Percentiles rank a stretch among this genome's conserved stretches.
These are phyloP conservation scores for Synanthedon andrenaeformis DNA, from an alignment of 2,888 invertebrate species.

Conservation along the genomic window DNA sequence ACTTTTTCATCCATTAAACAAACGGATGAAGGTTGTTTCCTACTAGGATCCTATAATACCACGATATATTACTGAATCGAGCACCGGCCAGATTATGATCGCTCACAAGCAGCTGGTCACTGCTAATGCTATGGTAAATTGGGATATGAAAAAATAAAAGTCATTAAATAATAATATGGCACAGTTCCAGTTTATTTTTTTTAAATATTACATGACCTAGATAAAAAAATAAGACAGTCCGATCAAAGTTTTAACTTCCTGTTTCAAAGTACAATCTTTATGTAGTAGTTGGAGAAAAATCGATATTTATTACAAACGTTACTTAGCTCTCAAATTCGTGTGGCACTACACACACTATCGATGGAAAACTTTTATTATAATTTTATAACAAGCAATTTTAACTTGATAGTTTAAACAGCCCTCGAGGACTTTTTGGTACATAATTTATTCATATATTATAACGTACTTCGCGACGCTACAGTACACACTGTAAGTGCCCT, in stretches of 20 bases:
- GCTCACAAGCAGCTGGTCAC: too few species aligned
- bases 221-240: constrained; percentile 69
- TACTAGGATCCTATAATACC: too few species aligned
- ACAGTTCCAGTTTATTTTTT: constrained; percentile 69
- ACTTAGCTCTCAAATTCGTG: constrained; percentile 12
- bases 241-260: constrained; percentile 47
- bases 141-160: not conserved
- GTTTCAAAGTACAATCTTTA: constrained; percentile 1
- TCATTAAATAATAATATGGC: constrained; percentile 47
- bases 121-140: too few species aligned
- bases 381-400: constrained; percentile 52
- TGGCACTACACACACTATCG: constrained; percentile 37
- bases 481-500: constrained; percentile 48
- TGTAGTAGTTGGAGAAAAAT: constrained; percentile 17
- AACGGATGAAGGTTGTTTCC: too few species aligned
- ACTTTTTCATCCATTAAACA: too few species aligned
- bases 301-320: constrained; percentile 8
- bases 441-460: constrained; percentile 15
- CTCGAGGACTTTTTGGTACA: constrained; percentile 32
- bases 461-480: constrained; percentile 42
- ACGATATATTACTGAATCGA: too few species aligned
- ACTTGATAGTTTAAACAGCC: constrained; percentile 32
- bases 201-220: constrained; percentile 64
- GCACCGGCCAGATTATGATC: too few species aligned
- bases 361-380: constrained; percentile 51